phyloP scores from a whole-genome alignment of 2,797 vertebrate genomes.

The Schizopygopsis pylzovi region DNA sequence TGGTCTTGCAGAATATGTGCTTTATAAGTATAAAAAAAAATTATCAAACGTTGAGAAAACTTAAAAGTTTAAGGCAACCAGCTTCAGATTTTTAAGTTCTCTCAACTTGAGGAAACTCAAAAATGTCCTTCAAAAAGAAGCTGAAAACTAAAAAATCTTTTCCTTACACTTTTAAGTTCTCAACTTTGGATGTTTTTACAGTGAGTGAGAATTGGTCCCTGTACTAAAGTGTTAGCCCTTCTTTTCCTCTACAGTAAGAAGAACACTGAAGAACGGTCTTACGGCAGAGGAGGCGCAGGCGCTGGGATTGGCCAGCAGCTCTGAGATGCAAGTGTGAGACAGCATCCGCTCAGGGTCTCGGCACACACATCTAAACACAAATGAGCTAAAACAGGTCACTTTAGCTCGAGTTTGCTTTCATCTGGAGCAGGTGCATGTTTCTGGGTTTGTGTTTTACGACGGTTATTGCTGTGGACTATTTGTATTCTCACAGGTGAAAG shows the following conservation, averaged over 20 bases:
- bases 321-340: constrained; percentile 93
- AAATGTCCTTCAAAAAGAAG: not conserved
- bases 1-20: not conserved
- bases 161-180: not conserved
- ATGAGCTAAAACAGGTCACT: constrained; percentile 10
- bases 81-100: too few species aligned
- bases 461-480: constrained; percentile 22
- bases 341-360: constrained; percentile 49
- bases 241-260: constrained; percentile 81
- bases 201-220: not conserved
- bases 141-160: not conserved
- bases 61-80: not conserved
- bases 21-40: not conserved
- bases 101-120: too few species aligned
- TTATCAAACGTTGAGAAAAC: not conserved
- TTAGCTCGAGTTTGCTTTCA: constrained; percentile 17
- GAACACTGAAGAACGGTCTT: constrained; percentile 93
- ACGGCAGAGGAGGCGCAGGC: constrained; percentile 94
- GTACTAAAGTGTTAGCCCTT: not conserved
- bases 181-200: too few species aligned
- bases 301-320: constrained; percentile 88
- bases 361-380: constrained; percentile 53
- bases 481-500: constrained; percentile 28
- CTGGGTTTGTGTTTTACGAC: constrained; percentile 16
- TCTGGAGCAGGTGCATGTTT: constrained; percentile 45